These are phyloP conservation scores for Oncorhynchus clarkii DNA, from an alignment of 2,113 vertebrate genomes.

Conservation along the genomic window DNA sequence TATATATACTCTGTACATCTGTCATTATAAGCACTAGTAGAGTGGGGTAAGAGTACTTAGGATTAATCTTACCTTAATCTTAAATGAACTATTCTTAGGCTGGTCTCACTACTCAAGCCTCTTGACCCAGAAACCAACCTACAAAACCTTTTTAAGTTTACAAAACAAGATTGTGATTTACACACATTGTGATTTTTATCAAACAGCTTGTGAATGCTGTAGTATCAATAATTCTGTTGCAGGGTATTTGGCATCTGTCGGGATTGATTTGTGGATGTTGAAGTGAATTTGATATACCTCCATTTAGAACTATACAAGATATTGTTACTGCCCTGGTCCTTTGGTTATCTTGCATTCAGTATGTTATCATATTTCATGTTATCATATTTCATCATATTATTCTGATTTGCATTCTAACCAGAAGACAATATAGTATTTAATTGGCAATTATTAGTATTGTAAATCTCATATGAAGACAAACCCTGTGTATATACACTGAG, in stretches of 20 bases:
- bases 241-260: neutral
- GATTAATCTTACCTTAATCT: neutral
- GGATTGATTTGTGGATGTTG: neutral
- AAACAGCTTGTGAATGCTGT: neutral
- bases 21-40: too few species aligned
- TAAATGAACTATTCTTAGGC: slow-evolving; percentile 6
- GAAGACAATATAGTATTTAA: too few species aligned
- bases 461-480: neutral
- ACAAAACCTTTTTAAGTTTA: slow-evolving; percentile 13
- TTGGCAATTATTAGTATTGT: neutral
- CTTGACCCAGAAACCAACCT: slow-evolving; percentile 2
- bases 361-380: too few species aligned
- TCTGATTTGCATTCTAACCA: too few species aligned
- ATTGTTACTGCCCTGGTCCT: too few species aligned
- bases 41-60: too few species aligned
- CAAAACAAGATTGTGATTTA: neutral
- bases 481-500: too few species aligned
- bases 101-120: neutral
- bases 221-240: too few species aligned
- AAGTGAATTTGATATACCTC: neutral
- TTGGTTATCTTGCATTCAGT: too few species aligned
- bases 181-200: neutral
- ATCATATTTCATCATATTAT: too few species aligned
- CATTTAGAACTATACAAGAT: neutral
- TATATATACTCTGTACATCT: too few species aligned